Base-by-base conservation (phyloP, 2,888 invertebrate species). In the Cerastis leucographa region DNA sequence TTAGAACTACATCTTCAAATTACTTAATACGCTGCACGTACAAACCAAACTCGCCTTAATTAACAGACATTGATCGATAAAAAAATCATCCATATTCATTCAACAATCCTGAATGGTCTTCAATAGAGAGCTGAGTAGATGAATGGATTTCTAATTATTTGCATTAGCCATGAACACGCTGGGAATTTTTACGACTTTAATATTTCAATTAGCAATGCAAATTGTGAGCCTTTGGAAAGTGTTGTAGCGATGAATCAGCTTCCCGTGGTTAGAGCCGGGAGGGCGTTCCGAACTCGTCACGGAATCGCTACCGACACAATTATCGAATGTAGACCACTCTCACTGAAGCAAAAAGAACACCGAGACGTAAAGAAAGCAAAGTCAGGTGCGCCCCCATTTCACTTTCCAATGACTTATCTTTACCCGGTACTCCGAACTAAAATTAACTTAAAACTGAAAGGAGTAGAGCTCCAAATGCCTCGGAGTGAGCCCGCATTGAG, bases 361-460 rank as follows among this genome's bases (percentile, higher is more conserved):
- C 93, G 94, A 92, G 94, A 94, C 92, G 93, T 93, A 94, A 96
- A 96, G 96, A 96, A 96, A 96, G 95, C 95, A 95, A 92, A 92
- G 94, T 94, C 96, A 96, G 96, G 96, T 96, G 96, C 96, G 96
- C 92, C 94, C 96, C 93, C 95, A 95, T 96, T 96, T 96, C 95
- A 96, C 96, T 96, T 96, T 96, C 96, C 95, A 95, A 94, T 93
- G 94, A 94, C 94, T 94, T 94, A 94, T 93, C 94, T 93, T 91
- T 88, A 79, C 71, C 68, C 61, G 71, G 80, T 78, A 79, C 81
- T 89, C 76, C 85, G 84, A 86, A 87, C 91, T 82, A 93, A 92
- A 90, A 84, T 89, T 84, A 85, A 93, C 94, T 90, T 90, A 92
- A 89, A 83, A 70, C 40, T 66, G 25, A 51, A 80, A 70, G 61